These are phyloP conservation scores for Netelia melanura DNA, from an alignment of 2,888 invertebrate species.

Conservation along the genomic window DNA sequence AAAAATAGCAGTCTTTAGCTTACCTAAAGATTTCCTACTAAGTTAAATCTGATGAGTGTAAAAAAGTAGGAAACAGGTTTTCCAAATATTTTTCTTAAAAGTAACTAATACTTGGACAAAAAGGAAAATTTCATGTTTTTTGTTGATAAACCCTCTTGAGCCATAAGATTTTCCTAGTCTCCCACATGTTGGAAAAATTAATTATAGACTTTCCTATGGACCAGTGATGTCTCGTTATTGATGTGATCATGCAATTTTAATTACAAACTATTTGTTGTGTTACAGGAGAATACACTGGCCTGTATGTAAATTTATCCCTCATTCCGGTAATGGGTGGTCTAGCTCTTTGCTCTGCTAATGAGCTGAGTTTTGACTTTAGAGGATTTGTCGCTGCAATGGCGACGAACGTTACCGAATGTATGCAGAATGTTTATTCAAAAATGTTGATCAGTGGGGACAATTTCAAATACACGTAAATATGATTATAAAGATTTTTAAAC, in stretches of 20 bases:
- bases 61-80: too few relatives aligned
- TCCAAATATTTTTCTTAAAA: too few relatives aligned
- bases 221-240: background rate
- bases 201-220: too few relatives aligned
- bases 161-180: too few relatives aligned
- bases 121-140: too few relatives aligned
- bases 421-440: constrained; percentile 93
- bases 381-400: constrained; percentile 91
- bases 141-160: too few relatives aligned
- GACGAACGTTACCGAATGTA: constrained; percentile 92
- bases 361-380: constrained; percentile 90
- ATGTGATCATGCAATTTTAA: background rate
- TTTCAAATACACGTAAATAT: constrained; percentile 89
- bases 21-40: too few relatives aligned
- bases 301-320: constrained; percentile 90
- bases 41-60: too few relatives aligned
- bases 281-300: constrained; percentile 88
- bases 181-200: too few relatives aligned
- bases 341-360: constrained; percentile 91
- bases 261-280: constrained; percentile 54
- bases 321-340: constrained; percentile 92
- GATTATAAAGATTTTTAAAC: background rate
- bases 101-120: too few relatives aligned
- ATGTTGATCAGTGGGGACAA: constrained; percentile 91
- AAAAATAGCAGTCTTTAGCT: too few relatives aligned